Percentiles rank a stretch among this genome's conserved stretches.
These are phyloP conservation scores for Brachionus calyciflorus DNA, from an alignment of 1,140 invertebrate species.

Conservation along the genomic window DNA sequence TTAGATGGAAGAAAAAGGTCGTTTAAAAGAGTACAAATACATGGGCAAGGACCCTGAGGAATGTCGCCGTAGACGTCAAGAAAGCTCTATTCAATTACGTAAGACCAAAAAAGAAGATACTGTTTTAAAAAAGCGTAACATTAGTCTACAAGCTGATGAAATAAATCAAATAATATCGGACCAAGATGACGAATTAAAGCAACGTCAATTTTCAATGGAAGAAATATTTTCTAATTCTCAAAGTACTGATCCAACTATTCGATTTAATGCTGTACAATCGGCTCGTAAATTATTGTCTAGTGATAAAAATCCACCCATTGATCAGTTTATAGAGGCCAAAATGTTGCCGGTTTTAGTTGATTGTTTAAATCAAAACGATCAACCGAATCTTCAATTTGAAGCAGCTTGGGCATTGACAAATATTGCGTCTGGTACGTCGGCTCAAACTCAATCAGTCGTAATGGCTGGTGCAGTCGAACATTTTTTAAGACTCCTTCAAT, in stretches of 20 bases:
- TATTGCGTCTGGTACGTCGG: constrained; percentile 92
- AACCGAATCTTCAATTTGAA: constrained; percentile 92
- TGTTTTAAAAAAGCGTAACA: constrained; percentile 30
- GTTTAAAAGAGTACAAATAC: constrained; percentile 46
- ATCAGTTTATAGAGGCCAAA: constrained; percentile 84
- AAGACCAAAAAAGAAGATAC: constrained; percentile 46
- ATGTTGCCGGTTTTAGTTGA: constrained; percentile 88
- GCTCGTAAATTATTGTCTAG: constrained; percentile 85
- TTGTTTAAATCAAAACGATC: constrained; percentile 80
- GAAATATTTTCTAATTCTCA: background rate
- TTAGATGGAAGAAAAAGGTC: constrained; percentile 28
- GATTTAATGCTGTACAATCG: constrained; percentile 54
- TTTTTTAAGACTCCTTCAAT: constrained; percentile 82
- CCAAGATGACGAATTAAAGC: background rate
- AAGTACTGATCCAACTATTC: background rate
- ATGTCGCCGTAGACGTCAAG: constrained; percentile 24
- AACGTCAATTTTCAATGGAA: background rate
- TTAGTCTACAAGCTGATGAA: background rate
- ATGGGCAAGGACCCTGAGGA: constrained; percentile 46
- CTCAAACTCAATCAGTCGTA: constrained; percentile 67
- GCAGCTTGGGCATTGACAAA: constrained; percentile 98
- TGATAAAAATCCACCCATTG: constrained; percentile 97
- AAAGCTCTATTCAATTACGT: background rate
- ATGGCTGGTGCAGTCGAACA: constrained; percentile 83
- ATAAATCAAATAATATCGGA: background rate